These are phyloP conservation scores for Acyrthosiphon pisum DNA, from an alignment of 1,140 invertebrate species.

Conservation along the genomic window DNA sequence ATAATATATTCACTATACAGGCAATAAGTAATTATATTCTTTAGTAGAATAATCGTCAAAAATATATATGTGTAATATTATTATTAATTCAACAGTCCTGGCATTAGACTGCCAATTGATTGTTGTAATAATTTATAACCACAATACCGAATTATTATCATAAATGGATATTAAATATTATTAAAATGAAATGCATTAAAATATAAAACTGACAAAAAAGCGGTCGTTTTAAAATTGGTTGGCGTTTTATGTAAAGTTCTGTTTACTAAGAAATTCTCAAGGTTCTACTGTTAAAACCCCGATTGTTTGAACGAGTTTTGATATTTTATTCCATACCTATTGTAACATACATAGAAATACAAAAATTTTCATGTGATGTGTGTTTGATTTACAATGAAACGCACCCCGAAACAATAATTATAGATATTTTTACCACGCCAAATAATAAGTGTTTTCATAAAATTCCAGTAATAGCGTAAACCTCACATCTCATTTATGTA, in stretches of 20 bases:
- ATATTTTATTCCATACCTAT: neutral
- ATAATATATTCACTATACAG: neutral
- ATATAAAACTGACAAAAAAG: neutral
- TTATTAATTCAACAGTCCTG: neutral
- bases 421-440: neutral
- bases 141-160: neutral
- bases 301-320: neutral
- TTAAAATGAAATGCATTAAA: neutral
- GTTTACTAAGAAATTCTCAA: neutral
- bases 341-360: neutral
- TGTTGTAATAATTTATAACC: neutral
- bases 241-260: neutral
- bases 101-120: neutral
- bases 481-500: rapidly evolving
- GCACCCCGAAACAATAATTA: neutral
- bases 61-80: neutral
- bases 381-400: neutral
- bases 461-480: neutral
- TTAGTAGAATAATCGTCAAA: neutral
- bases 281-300: neutral
- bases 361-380: neutral
- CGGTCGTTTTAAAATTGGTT: neutral
- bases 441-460: neutral
- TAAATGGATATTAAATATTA: neutral
- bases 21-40: neutral